Base-by-base conservation (phyloP, 2,888 invertebrate genomes). In the Dendrolimus pini region DNA sequence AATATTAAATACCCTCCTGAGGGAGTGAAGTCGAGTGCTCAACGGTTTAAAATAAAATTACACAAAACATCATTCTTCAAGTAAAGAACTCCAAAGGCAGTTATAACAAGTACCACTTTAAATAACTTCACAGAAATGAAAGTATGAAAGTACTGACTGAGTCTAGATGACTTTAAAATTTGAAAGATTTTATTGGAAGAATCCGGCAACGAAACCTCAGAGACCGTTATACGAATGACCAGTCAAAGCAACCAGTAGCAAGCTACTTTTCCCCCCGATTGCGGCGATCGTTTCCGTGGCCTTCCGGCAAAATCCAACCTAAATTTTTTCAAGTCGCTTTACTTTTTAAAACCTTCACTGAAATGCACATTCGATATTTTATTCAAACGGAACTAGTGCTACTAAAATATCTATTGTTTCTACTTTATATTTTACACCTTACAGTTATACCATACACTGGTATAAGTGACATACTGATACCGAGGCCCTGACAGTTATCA, bases 181-280 rank as follows among this genome's bases (percentile, higher is more conserved):
- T 9, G 47, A 47, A 12, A 47, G 47, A 47, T 10, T 47, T 47
- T 47, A 47, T 47, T 47, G 47, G 61, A 69, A 68, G 8, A 47
- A 47, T 47, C 47, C 6, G 47, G 9, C 65, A 68, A 60, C 70
- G 73, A 74, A 69, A 55, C 56, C 41, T 67, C 69, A 67, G 65
- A 65, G 64, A 65, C 62, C 56, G 47, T 54, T 61, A 55, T 65
- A 72, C 78, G 76, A 79, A 69, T 78, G 81, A 74, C 74, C 75
- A 77, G 82, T 83, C 84, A 84, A 85, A 86, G 82, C 77, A 70
- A 70, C 70, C 70, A 71, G 66, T 66, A 66, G 70, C 70, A 68
- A 72, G 75, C 74, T 77, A 83, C 82, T 84, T 85, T 83, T 83
- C 79, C 77, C 77, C 76, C 80, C 81, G 75, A 82, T 80, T 81